phyloP scores from a whole-genome alignment of 2,113 vertebrate species.

The Osmerus mordax region DNA sequence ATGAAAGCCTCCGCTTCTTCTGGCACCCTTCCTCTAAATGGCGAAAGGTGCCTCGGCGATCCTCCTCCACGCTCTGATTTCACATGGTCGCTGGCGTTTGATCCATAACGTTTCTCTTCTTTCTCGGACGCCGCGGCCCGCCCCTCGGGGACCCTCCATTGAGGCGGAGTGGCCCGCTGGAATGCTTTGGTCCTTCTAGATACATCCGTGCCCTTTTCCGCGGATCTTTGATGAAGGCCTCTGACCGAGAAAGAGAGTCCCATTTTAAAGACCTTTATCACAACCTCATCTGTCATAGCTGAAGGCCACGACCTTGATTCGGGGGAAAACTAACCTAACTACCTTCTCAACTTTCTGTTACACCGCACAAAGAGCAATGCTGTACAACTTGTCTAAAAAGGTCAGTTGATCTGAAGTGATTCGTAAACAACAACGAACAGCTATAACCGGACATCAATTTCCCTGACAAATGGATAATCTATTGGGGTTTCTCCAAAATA shows the following conservation, averaged over 20 bases:
- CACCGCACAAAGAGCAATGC: background rate
- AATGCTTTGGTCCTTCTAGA: conserved; percentile 4
- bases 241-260: background rate
- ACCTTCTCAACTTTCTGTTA: background rate
- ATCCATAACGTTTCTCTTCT: conserved; percentile 48
- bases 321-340: background rate
- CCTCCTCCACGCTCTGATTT: conserved; percentile 44
- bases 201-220: conserved; percentile 2
- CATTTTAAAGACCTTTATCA: conserved; percentile 11
- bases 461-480: background rate
- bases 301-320: conserved; percentile 3
- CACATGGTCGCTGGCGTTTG: conserved; percentile 49
- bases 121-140: conserved; percentile 19
- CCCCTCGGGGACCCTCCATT: conserved; percentile 25
- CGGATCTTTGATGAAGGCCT: conserved; percentile 8
- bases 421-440: background rate
- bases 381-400: background rate
- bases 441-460: background rate
- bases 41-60: conserved; percentile 33
- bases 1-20: conserved; percentile 39
- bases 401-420: background rate
- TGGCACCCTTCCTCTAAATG: conserved; percentile 45
- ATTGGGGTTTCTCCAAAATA: background rate
- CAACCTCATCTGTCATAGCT: background rate
- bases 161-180: conserved; percentile 8